Conservation (phyloP, 2,113 vertebrate genomes). For the Channa argus region DNA sequence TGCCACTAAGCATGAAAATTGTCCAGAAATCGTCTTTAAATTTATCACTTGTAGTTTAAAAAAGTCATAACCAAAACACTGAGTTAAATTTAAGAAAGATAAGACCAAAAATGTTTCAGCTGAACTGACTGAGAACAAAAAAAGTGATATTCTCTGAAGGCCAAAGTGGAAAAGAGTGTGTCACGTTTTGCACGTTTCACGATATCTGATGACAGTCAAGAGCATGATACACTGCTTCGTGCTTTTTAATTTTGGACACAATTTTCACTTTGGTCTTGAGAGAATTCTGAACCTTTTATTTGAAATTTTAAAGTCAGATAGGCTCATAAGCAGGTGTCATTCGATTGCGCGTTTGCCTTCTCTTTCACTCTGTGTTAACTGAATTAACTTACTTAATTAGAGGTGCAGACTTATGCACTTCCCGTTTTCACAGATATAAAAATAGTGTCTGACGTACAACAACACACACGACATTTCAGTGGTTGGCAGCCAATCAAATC, state of each 20-base stretch:
- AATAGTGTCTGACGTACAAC: slow-evolving; percentile 67
- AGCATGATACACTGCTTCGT: not conserved
- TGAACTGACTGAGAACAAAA: not conserved
- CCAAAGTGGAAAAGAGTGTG: not conserved
- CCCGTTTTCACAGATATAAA: slow-evolving; percentile 68
- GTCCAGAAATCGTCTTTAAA: no score
- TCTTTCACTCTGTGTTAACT: slow-evolving; percentile 5
- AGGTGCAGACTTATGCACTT: slow-evolving; percentile 45
- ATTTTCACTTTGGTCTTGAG: not conserved
- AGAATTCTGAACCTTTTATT: slow-evolving; percentile 17
- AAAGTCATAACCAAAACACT: not conserved
- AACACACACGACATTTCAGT: slow-evolving; percentile 5
- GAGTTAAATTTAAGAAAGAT: not conserved
- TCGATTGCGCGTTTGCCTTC: slow-evolving; percentile 5
- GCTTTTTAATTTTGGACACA: slow-evolving; percentile 1
- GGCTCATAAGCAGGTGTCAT: not conserved
- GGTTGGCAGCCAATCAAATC: slow-evolving; percentile 29
- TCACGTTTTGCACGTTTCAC: not conserved
- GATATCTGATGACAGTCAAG: not conserved
- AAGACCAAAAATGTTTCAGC: slow-evolving; percentile 1
- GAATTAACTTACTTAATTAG: slow-evolving; percentile 19
- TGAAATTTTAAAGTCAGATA: not conserved
- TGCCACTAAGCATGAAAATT: slow-evolving; percentile 6
- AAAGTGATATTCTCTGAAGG: not conserved
- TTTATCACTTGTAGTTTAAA: slow-evolving; percentile 7